Percentiles rank a stretch among this genome's conserved stretches.
Evolutionary conservation across 2,888 invertebrate species (phyloP).

Genomic region (Entomobrya multifasciata): DNA sequence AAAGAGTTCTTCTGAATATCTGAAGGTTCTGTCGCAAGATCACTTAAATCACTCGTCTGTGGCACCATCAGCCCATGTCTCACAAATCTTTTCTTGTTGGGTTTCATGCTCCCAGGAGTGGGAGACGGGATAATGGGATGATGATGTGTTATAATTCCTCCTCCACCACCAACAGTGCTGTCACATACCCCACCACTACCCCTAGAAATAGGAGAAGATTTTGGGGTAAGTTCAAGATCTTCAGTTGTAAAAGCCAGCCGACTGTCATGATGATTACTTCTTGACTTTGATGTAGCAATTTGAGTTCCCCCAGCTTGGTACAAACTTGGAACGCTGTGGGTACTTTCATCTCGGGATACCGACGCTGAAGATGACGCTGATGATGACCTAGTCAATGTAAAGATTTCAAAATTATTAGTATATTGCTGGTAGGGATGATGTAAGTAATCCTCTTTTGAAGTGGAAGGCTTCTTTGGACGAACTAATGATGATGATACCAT

Average conservation of each 20-base stretch:
- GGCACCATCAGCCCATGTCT: slow-evolving; percentile 26
- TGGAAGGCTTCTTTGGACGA: background rate
- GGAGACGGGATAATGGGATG: slow-evolving; percentile 20
- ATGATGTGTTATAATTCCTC: no score
- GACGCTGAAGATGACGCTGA: slow-evolving; percentile 13
- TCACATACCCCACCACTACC: background rate
- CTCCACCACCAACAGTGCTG: background rate
- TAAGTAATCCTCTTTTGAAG: background rate
- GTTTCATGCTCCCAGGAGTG: slow-evolving; percentile 18
- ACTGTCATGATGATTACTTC: background rate
- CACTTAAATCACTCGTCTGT: no score
- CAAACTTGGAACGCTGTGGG: slow-evolving; percentile 56
- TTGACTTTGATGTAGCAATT: no score
- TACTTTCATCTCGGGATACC: background rate
- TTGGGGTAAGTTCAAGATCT: slow-evolving; percentile 33
- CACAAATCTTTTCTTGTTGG: slow-evolving; percentile 19
- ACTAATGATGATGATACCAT: background rate
- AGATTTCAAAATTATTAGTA: background rate
- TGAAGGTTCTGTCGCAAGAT: background rate
- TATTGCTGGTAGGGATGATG: background rate
- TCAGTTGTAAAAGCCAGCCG: slow-evolving; percentile 57
- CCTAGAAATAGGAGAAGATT: background rate
- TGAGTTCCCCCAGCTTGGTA: slow-evolving; percentile 49
- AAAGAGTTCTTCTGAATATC: background rate
- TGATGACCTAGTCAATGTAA: background rate